Conservation (phyloP, 2,113 vertebrate species). For the Salvelinus sp. region DNA sequence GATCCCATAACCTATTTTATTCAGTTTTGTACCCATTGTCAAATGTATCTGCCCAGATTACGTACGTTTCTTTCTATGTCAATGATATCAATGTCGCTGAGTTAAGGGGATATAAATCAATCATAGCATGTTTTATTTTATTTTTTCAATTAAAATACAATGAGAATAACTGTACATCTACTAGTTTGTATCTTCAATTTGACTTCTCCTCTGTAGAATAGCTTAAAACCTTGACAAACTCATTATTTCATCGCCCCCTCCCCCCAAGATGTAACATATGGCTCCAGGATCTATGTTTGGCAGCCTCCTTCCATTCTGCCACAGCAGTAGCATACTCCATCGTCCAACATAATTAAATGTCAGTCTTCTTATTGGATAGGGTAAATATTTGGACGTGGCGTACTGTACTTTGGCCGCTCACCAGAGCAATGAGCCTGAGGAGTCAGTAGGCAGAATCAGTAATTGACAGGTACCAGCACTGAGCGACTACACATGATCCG, state of each 20-base stretch:
- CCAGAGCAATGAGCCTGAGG: conserved; percentile 13
- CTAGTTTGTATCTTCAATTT: background rate
- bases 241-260: background rate
- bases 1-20: background rate
- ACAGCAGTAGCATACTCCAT: background rate
- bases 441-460: conserved; percentile 26
- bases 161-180: background rate
- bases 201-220: background rate
- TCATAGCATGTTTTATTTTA: background rate
- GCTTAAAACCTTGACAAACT: background rate
- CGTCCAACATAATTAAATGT: background rate
- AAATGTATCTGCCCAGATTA: background rate
- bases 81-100: background rate
- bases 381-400: conserved; percentile 47
- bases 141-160: background rate
- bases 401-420: conserved; percentile 19
- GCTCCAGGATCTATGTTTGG: background rate
- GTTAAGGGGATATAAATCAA: background rate
- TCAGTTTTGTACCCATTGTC: background rate
- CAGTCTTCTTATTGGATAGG: conserved; percentile 9
- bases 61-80: background rate
- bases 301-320: background rate
- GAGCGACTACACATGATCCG: conserved; percentile 6
- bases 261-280: background rate
- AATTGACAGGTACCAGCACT: conserved; percentile 44